These are phyloP conservation scores for Phoxinus phoxinus DNA, from an alignment of 2,113 vertebrate species.

Conservation along the genomic window DNA sequence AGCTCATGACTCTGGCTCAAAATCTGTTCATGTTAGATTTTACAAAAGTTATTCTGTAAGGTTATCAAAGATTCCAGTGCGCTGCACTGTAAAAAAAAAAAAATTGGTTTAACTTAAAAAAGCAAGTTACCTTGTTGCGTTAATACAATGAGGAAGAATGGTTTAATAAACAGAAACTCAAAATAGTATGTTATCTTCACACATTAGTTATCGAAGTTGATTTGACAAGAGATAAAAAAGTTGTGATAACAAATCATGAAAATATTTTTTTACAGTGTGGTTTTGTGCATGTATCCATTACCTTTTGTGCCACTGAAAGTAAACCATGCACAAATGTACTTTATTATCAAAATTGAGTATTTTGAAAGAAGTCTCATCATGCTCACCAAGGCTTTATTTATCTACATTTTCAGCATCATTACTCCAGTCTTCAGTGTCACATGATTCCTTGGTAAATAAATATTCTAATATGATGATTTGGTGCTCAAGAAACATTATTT, in stretches of 20 bases:
- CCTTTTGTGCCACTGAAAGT: not conserved
- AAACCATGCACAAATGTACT: not conserved
- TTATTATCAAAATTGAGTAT: not conserved
- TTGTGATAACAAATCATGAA: too few relatives aligned
- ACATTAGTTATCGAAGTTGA: too few relatives aligned
- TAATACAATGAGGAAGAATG: too few relatives aligned
- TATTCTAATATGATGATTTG: not conserved
- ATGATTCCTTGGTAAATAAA: not conserved
- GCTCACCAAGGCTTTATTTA: not conserved
- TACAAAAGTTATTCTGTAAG: not conserved
- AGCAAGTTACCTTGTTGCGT: too few relatives aligned
- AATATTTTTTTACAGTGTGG: too few relatives aligned
- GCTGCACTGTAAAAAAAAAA: too few relatives aligned
- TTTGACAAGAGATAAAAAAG: too few relatives aligned
- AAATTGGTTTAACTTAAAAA: too few relatives aligned
- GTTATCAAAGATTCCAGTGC: not conserved
- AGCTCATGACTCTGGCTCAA: constrained; percentile 48
- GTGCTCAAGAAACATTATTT: not conserved
- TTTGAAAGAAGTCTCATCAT: not conserved
- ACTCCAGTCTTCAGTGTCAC: not conserved
- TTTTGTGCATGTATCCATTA: not conserved
- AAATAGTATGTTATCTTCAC: too few relatives aligned
- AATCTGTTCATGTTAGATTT: not conserved
- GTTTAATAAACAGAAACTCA: too few relatives aligned
- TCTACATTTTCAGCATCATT: too few relatives aligned